phyloP scores from a whole-genome alignment of 1,140 invertebrate species.

The Pogonus chalceus region DNA sequence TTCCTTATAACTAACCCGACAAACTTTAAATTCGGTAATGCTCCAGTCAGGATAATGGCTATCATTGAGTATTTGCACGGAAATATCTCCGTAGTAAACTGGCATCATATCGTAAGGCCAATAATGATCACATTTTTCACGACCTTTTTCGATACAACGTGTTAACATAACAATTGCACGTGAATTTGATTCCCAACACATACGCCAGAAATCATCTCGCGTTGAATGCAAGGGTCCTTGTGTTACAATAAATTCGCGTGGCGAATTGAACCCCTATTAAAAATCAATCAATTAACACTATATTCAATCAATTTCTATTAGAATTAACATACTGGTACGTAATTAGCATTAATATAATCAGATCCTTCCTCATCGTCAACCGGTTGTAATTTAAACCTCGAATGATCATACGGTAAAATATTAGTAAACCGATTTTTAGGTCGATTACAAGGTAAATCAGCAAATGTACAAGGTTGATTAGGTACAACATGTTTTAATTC shows the following conservation, averaged over 20 bases:
- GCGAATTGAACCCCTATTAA: slow-evolving; percentile 77
- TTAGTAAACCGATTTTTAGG: slow-evolving; percentile 99
- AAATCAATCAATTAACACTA: not conserved
- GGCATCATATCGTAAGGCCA: slow-evolving; percentile 94
- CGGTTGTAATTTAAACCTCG: slow-evolving; percentile 86
- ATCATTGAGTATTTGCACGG: slow-evolving; percentile 86
- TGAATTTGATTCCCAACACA: slow-evolving; percentile 95
- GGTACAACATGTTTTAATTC: slow-evolving; percentile 89
- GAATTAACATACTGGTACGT: slow-evolving; percentile 64
- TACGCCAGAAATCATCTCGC: slow-evolving; percentile 95
- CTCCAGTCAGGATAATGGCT: slow-evolving; percentile 91
- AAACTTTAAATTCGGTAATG: slow-evolving; percentile 87
- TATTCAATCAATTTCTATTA: not conserved
- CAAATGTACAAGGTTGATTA: slow-evolving; percentile 80
- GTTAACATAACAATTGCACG: slow-evolving; percentile 98
- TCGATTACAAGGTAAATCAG: slow-evolving; percentile 89
- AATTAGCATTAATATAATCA: slow-evolving; percentile 96
- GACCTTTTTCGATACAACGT: slow-evolving; percentile 81
- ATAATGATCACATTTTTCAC: slow-evolving; percentile 94
- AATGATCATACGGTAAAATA: slow-evolving; percentile 96
- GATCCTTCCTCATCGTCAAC: slow-evolving; percentile 95
- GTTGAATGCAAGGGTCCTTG: slow-evolving; percentile 94
- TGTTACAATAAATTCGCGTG: slow-evolving; percentile 91
- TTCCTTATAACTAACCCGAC: slow-evolving; percentile 52
- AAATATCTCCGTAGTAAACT: slow-evolving; percentile 94